phyloP scores from a whole-genome alignment of 2,888 invertebrate genomes.

The Griposia aprilina region DNA sequence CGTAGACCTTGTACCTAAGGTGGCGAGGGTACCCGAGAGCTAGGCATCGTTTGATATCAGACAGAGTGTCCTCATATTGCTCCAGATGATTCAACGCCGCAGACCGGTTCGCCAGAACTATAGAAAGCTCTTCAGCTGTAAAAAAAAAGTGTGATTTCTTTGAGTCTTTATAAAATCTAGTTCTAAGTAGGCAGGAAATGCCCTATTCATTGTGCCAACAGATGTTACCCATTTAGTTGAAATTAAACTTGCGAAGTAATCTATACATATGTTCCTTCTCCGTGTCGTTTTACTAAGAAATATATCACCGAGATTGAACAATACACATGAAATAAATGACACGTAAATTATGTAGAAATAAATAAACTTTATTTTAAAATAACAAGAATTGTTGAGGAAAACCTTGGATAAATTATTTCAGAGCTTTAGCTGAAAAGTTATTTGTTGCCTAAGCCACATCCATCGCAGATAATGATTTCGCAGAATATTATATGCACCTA shows the following conservation, averaged over 20 bases:
- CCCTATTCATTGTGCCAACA: background rate
- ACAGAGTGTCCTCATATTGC: conserved; percentile 92
- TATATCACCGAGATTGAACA: conserved; percentile 10
- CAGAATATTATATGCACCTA: conserved; percentile 21
- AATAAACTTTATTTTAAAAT: conserved; percentile 25
- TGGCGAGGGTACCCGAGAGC: conserved; percentile 93
- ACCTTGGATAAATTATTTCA: conserved; percentile 7
- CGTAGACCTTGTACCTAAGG: conserved; percentile 93
- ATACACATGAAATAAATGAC: conserved; percentile 9
- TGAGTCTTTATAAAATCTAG: background rate
- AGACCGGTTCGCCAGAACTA: conserved; percentile 95
- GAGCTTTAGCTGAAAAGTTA: conserved; percentile 22
- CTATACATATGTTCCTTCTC: background rate
- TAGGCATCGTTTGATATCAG: conserved; percentile 93
- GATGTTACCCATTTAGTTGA: conserved; percentile 14
- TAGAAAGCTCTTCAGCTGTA: conserved; percentile 91
- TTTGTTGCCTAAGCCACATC: conserved; percentile 1
- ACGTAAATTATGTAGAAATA: background rate
- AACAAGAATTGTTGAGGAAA: conserved; percentile 53
- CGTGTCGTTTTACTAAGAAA: conserved; percentile 19
- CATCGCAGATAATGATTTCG: conserved; percentile 21
- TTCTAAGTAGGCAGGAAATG: conserved; percentile 18
- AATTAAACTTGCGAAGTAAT: background rate
- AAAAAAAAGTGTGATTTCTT: conserved; percentile 43
- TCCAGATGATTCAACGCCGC: conserved; percentile 94